Conservation (phyloP, 2,888 invertebrate genomes). For the Heliconius ismenius region DNA sequence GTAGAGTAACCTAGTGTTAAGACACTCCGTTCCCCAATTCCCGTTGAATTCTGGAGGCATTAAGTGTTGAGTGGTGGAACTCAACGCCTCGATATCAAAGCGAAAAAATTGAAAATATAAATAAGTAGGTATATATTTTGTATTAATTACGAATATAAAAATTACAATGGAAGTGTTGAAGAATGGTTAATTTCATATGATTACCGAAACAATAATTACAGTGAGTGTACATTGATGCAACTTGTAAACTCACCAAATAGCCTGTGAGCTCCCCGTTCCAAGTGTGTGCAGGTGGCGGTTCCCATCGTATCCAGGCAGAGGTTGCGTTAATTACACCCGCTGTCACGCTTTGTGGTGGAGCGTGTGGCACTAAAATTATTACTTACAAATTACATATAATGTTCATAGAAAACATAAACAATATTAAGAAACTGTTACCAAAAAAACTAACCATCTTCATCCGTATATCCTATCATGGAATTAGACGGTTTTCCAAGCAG, state of each 20-base stretch:
- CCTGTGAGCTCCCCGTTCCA: slow-evolving; percentile 92
- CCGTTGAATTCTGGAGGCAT: no score
- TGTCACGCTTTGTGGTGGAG: slow-evolving; percentile 89
- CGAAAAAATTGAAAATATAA: no score
- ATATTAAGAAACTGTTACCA: background rate
- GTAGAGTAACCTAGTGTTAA: no score
- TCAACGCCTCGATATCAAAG: no score
- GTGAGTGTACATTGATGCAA: slow-evolving; percentile 13
- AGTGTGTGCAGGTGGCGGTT: slow-evolving; percentile 87
- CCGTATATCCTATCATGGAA: slow-evolving; percentile 90
- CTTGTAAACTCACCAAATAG: slow-evolving; percentile 87
- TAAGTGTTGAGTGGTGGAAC: no score
- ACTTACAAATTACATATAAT: slow-evolving; percentile 33
- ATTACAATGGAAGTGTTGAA: slow-evolving; percentile 7
- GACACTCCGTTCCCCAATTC: no score
- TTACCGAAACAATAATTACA: slow-evolving; percentile 17
- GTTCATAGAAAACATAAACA: background rate
- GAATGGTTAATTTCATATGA: background rate
- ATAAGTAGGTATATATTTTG: background rate
- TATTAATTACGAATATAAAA: background rate
- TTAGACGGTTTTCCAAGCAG: slow-evolving; percentile 96
- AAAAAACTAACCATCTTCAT: slow-evolving; percentile 87
- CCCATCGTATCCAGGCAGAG: slow-evolving; percentile 91
- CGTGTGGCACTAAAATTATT: slow-evolving; percentile 86
- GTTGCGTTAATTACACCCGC: slow-evolving; percentile 91